Evolutionary conservation across 2,113 vertebrate genomes (phyloP).

Genomic region (Oncorhynchus kisutch): DNA sequence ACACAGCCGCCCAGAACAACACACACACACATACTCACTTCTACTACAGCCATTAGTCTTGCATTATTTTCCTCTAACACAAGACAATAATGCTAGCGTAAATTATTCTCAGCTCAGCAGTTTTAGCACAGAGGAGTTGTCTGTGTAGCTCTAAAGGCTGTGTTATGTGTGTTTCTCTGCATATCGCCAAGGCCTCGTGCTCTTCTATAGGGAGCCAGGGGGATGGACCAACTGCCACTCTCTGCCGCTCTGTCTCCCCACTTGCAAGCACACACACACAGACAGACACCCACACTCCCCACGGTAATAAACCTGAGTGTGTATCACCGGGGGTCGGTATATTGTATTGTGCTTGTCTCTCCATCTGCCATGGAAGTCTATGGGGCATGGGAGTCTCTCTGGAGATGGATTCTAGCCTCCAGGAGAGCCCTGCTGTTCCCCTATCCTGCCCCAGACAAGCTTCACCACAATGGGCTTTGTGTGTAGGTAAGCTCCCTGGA

Average conservation of each 20-base stretch:
- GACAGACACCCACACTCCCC: no score
- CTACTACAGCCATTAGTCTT: conserved; percentile 62
- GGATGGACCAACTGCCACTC: not conserved
- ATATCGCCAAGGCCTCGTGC: conserved; percentile 12
- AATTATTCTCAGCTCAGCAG: conserved; percentile 58
- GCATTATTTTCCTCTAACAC: conserved; percentile 56
- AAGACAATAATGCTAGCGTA: conserved; percentile 55
- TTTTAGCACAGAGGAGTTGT: conserved; percentile 50
- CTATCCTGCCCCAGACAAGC: conserved; percentile 16
- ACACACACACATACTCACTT: conserved; percentile 18
- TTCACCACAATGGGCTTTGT: conserved; percentile 19
- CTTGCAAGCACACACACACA: no score
- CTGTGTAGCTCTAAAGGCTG: conserved; percentile 30
- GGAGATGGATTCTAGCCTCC: not conserved
- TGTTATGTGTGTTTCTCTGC: conserved; percentile 25
- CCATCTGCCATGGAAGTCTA: conserved; percentile 14
- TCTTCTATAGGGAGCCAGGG: conserved; percentile 1
- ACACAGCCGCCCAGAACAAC: not conserved
- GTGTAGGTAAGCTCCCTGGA: conserved; percentile 14
- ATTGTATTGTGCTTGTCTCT: not conserved
- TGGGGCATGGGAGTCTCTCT: not conserved
- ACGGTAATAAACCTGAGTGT: conserved; percentile 20
- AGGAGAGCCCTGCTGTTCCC: not conserved
- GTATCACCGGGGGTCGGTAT: conserved; percentile 6
- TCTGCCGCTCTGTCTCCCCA: not conserved